Base-by-base conservation (phyloP, 2,888 invertebrate species). In the Andrena praecox region DNA sequence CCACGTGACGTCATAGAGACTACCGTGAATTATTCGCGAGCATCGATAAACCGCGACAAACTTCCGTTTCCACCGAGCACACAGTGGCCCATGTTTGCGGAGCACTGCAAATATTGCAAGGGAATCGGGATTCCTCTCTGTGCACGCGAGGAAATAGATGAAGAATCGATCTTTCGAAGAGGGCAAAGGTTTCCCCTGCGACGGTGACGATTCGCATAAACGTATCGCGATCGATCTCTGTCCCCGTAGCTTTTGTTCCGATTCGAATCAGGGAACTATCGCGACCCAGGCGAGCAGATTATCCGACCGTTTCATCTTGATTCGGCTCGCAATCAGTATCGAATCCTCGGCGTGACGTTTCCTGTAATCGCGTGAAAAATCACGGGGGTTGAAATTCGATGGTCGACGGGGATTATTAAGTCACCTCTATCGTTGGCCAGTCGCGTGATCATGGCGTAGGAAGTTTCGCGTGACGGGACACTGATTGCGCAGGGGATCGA, bases 211-310 rank as follows among this genome's bases (percentile, higher is more conserved):
- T 20, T 20, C 52, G 20, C 20, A 52, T 20, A 52, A 52, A 20
- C 52, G n/a, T 20, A 52, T 52, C 20, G 20, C 24, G 24, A 56
- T 56, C 56, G 56, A 56, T 1, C 42, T 42, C 42, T 42, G 10
- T 56, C 10, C 56, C 56, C 10, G 24, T 8, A 27, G 56, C 24
- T 20, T 20, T 24, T 24, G 24, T 33, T 48, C 12, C n/a, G 10
- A 4, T 2, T 20, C 54, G 35, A 64, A 10, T 75, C 72, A 82
- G 75, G 84, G 79, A 83, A 83, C 75, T 83, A 83, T 83, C 83
- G 64, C 33, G 42, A 50, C 42, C 42, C 42, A 42, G n/a, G 12
- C 70, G 27, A 27, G 2, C 2, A 10, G 42, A 76, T 71, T 67
- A 70, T 62, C 74, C 24, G 29, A 20, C 16, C 42, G 50, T 63